These are phyloP conservation scores for Disparrhopalites patrizii DNA, from an alignment of 2,888 invertebrate species.

Conservation along the genomic window DNA sequence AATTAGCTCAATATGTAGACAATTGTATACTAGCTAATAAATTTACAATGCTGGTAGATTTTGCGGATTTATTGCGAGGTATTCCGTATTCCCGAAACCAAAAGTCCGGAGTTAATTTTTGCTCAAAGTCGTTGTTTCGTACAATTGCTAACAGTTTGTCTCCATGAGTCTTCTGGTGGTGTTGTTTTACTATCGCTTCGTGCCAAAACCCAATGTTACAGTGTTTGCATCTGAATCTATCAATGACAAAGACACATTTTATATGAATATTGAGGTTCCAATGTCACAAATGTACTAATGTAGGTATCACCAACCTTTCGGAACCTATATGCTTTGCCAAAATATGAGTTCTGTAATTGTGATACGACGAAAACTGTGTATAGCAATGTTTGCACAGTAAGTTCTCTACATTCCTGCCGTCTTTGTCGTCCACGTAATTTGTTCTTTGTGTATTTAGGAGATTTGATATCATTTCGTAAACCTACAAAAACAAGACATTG, in stretches of 20 bases:
- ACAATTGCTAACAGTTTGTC: slow-evolving; percentile 14
- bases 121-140: slow-evolving; percentile 30
- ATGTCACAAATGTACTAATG: not conserved
- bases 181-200: slow-evolving; percentile 29
- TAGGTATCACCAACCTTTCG: slow-evolving; percentile 26
- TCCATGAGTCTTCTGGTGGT: slow-evolving; percentile 31
- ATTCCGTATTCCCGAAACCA: slow-evolving; percentile 39
- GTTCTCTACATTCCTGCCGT: slow-evolving; percentile 22
- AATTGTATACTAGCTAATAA: not conserved
- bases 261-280: not conserved
- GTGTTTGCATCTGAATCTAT: slow-evolving; percentile 33
- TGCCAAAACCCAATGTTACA: slow-evolving; percentile 36
- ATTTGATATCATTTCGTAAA: slow-evolving; percentile 29
- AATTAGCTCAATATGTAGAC: not conserved
- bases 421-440: slow-evolving; percentile 21
- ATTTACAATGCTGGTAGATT: slow-evolving; percentile 24
- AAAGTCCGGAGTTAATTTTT: slow-evolving; percentile 34
- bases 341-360: slow-evolving; percentile 38
- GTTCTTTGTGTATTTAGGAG: slow-evolving; percentile 10
- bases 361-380: slow-evolving; percentile 25
- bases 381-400: slow-evolving; percentile 37
- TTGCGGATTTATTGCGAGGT: slow-evolving; percentile 26
- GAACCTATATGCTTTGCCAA: slow-evolving; percentile 37
- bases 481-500: slow-evolving; percentile 23
- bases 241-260: not conserved